phyloP scores from a whole-genome alignment of 2,888 invertebrate genomes.

The Unio delphinus region DNA sequence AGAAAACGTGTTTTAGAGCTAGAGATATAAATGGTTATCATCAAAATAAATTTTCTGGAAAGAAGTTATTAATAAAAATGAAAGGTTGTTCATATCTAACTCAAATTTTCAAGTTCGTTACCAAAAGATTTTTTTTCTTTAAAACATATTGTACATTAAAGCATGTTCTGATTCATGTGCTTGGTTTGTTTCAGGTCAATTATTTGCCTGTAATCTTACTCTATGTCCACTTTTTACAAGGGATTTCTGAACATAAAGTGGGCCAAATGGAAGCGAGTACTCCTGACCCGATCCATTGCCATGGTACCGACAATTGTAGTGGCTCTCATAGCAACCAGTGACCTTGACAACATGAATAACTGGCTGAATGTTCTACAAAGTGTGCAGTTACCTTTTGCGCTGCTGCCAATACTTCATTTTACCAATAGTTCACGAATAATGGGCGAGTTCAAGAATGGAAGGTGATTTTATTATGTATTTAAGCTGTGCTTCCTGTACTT shows the following conservation, averaged over 20 bases:
- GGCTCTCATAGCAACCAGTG: constrained; percentile 74
- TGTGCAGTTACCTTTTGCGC: constrained; percentile 88
- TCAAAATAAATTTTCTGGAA: no score
- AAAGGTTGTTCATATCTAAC: no score
- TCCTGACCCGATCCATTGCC: constrained; percentile 87
- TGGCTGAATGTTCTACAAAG: constrained; percentile 88
- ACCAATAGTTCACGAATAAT: constrained; percentile 85
- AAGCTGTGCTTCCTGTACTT: no score
- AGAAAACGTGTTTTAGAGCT: no score
- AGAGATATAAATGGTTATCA: no score
- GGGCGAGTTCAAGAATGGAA: constrained; percentile 87
- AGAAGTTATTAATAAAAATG: no score
- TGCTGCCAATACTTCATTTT: constrained; percentile 87
- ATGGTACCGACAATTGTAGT: constrained; percentile 76
- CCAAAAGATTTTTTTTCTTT: no score
- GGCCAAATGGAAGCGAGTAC: constrained; percentile 88
- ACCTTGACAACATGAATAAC: constrained; percentile 86
- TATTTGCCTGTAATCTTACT: no score
- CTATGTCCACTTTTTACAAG: constrained; percentile 52
- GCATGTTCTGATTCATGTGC: no score
- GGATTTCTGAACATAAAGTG: constrained; percentile 88
- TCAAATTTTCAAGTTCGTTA: no score
- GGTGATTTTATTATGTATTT: constrained; percentile 16
- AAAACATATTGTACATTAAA: no score
- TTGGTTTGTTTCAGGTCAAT: no score